Evolutionary conservation across 2,888 invertebrate genomes (phyloP), one percentile per base, ranked within the genome.

Genomic region (Melinopterus prodromus): DNA sequence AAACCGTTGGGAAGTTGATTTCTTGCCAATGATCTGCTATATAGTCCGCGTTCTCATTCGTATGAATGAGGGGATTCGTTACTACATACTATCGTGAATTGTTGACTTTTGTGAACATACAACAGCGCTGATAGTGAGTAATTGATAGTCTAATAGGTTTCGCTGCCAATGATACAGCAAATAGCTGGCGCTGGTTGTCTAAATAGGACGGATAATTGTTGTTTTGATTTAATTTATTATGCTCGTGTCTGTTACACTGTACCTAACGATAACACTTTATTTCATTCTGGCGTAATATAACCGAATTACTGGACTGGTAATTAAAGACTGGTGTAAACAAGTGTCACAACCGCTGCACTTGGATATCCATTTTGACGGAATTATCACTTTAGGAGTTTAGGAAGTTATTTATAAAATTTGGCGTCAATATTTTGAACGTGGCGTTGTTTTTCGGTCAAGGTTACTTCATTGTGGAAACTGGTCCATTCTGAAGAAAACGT

Each of bases 161-260:
- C 5, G 53, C 53, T 53, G 53, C 53, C 53, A 53, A 9, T 12
- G 53, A 53, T 4, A 53, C 53, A 53, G 53, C 7, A 53, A 53
- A 53, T 53, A 6, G 9, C 7, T 53, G 53, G 53, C 53, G 53
- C 26, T 53, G 0, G 12, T 12, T 53, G 53, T 53, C 12, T 53
- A 53, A 53, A 53, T 38, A 38, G 38, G 38, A 38, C 38, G 38
- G 38, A 38, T 53, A 53, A 53, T 53, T 53, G 53, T 53, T 53
- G 53, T 53, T 53, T 53, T 53, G 53, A 53, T 53, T 53, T 53
- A 53, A 53, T 53, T 53, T 53, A 53, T 53, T 53, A 53, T 53
- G 53, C 53, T 53, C 53, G 53, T 53, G 53, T 4, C 12, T 53
- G 53, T 53, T 53, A 53, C 53, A 53, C 53, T 53, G 53, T 53